phyloP scores from a whole-genome alignment of 2,797 vertebrate genomes.

The Oryzias sinensis region DNA sequence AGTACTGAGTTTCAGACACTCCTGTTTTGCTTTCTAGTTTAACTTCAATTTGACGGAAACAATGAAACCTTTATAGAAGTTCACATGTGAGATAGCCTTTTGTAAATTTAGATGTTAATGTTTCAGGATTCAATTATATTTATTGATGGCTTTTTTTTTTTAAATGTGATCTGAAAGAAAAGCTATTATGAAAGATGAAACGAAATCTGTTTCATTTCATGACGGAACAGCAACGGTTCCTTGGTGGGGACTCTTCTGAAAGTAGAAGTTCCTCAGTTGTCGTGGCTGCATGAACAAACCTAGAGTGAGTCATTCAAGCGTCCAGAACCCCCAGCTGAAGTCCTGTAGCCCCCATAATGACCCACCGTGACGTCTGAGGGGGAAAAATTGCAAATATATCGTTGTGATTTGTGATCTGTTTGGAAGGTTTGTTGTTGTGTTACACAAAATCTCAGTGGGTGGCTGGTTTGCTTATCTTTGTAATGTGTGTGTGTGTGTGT shows the following conservation, averaged over 20 bases:
- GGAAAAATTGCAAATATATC: slow-evolving; percentile 5
- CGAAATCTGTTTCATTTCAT: too few relatives aligned
- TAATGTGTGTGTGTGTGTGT: slow-evolving; percentile 21
- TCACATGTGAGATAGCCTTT: too few relatives aligned
- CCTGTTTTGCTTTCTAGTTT: too few relatives aligned
- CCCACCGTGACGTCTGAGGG: slow-evolving; percentile 10
- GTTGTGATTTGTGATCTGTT: slow-evolving; percentile 37
- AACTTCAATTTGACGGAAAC: too few relatives aligned
- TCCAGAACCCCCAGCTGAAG: slow-evolving; percentile 25
- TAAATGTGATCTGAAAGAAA: too few relatives aligned
- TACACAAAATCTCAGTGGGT: slow-evolving; percentile 40
- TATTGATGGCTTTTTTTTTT: too few relatives aligned
- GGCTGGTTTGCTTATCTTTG: slow-evolving; percentile 45
- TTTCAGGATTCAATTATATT: too few relatives aligned
- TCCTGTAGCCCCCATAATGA: slow-evolving; percentile 5
- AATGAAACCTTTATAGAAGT: too few relatives aligned
- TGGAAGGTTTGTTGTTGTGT: slow-evolving; percentile 41
- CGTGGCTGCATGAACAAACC: slow-evolving; percentile 6
- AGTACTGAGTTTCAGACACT: too few relatives aligned
- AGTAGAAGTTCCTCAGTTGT: background rate
- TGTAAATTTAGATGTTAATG: too few relatives aligned
- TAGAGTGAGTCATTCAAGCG: slow-evolving; percentile 8
- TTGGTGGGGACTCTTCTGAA: background rate
- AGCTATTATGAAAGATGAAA: too few relatives aligned
- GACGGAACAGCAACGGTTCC: too few relatives aligned